phyloP scores from a whole-genome alignment of 2,888 invertebrate species.

The Apodemia zela region DNA sequence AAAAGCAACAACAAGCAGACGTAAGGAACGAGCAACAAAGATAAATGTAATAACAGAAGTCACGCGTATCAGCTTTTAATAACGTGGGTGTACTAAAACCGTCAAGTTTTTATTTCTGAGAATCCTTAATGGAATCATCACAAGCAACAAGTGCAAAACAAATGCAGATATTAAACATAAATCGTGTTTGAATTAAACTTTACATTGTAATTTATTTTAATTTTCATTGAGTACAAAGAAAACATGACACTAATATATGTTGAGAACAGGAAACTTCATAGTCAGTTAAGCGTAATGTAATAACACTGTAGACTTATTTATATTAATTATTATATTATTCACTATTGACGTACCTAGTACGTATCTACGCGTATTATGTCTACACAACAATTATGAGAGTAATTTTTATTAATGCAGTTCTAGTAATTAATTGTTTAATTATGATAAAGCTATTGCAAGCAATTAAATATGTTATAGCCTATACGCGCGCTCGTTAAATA shows the following conservation, averaged over 20 bases:
- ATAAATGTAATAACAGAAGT: no score
- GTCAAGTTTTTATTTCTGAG: no score
- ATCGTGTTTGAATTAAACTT: conserved; percentile 6
- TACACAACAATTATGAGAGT: conserved; percentile 3
- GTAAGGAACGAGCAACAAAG: no score
- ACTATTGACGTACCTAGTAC: background rate
- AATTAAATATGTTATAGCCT: no score
- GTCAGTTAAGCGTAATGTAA: conserved; percentile 4
- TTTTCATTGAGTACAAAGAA: conserved; percentile 11
- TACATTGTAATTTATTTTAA: conserved; percentile 7
- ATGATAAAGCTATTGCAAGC: background rate
- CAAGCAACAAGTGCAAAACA: no score
- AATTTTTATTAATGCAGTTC: conserved; percentile 6
- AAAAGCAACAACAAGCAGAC: no score
- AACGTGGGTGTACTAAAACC: no score
- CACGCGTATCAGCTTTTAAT: no score
- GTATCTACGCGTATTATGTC: conserved; percentile 7
- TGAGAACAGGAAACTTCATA: conserved; percentile 12
- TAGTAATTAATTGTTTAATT: conserved; percentile 12
- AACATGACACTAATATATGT: conserved; percentile 10
- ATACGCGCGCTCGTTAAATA: no score
- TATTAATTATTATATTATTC: conserved; percentile 14
- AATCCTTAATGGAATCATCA: no score
- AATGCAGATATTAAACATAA: background rate
- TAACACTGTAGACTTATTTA: conserved; percentile 5